Conservation (phyloP, 2,797 vertebrate species). For the Huso huso region DNA sequence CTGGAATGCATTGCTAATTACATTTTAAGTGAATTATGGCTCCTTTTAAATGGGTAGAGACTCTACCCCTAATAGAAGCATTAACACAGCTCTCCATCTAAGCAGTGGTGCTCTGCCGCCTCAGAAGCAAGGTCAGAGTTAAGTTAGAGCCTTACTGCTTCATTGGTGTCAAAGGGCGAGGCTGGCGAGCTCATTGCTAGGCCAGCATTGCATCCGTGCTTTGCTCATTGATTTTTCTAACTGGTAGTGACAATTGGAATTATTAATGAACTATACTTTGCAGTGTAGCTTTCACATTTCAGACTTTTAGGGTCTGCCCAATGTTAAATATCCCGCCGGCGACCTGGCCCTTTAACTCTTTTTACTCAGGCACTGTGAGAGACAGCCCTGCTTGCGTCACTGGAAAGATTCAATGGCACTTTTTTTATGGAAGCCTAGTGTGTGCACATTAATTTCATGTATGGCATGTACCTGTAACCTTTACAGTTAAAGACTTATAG, state of each 20-base stretch:
- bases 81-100: background rate
- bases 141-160: constrained; percentile 35
- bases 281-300: constrained; percentile 1
- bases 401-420: too few species aligned
- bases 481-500: too few species aligned
- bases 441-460: too few species aligned
- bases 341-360: too few species aligned
- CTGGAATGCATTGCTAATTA: constrained; percentile 30
- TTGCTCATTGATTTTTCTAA: constrained; percentile 35
- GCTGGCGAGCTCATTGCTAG: constrained; percentile 22
- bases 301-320: too few species aligned
- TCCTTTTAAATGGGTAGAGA: background rate
- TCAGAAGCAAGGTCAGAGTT: constrained; percentile 33
- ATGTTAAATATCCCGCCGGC: too few species aligned
- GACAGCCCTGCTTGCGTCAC: too few species aligned
- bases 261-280: constrained; percentile 18
- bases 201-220: constrained; percentile 22
- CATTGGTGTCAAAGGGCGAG: constrained; percentile 21
- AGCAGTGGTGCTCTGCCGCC: too few species aligned
- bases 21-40: constrained; percentile 16
- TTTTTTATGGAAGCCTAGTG: too few species aligned
- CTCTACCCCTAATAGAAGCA: constrained; percentile 1
- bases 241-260: constrained; percentile 32
- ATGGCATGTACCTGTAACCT: too few species aligned
- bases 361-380: too few species aligned